These are phyloP conservation scores for Nixonia krombeini DNA, from an alignment of 1,140 invertebrate species.

Conservation along the genomic window DNA sequence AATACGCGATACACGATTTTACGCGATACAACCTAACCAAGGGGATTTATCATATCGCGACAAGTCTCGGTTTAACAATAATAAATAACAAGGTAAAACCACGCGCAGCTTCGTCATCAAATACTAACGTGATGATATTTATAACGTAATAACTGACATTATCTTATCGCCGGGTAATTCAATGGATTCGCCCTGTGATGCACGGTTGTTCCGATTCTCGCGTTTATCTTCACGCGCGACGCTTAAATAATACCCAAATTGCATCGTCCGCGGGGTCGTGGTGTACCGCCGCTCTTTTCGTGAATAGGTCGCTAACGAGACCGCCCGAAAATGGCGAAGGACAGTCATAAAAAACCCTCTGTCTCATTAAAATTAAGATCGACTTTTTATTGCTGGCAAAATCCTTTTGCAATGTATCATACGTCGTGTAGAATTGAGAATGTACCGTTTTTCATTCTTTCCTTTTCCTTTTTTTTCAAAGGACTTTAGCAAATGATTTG, in stretches of 20 bases:
- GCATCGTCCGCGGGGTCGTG: conserved; percentile 1
- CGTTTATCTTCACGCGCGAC: conserved; percentile 25
- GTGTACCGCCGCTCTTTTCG: conserved; percentile 10
- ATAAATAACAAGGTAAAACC: conserved; percentile 24
- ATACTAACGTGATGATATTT: conserved; percentile 27
- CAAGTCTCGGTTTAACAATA: too few relatives aligned
- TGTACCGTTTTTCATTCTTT: too few relatives aligned
- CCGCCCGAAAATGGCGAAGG: background rate
- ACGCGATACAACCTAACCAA: too few relatives aligned
- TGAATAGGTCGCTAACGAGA: conserved; percentile 25
- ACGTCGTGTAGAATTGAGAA: too few relatives aligned
- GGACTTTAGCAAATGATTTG: too few relatives aligned
- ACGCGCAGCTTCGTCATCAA: conserved; percentile 20
- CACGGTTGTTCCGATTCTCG: conserved; percentile 16
- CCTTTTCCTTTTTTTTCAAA: too few relatives aligned
- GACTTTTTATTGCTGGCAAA: conserved; percentile 12
- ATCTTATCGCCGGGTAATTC: conserved; percentile 41
- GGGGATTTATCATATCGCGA: too few relatives aligned
- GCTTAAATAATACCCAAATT: conserved; percentile 23
- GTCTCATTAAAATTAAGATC: background rate
- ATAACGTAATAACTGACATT: conserved; percentile 42
- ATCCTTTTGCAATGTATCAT: too few relatives aligned
- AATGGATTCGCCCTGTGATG: conserved; percentile 21
- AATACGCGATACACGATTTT: too few relatives aligned
- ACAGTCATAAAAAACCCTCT: background rate